phyloP scores from a whole-genome alignment of 1,140 invertebrate species.

The Sarcophaga peregrina region DNA sequence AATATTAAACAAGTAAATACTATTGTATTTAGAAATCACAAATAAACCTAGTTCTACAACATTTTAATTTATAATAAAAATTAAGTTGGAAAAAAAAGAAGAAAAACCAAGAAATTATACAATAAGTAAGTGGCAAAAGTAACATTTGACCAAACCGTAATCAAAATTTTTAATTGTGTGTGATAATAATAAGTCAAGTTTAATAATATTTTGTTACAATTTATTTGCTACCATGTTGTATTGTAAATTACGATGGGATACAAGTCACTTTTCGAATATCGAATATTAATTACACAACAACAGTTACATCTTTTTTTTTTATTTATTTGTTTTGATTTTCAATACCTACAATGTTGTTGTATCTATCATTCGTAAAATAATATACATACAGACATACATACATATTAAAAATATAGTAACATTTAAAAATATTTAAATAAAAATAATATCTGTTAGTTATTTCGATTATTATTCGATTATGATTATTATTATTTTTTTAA shows the following conservation, averaged over 20 bases:
- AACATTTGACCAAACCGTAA: slow-evolving; percentile 12
- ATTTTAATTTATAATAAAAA: too few relatives aligned
- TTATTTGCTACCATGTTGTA: not conserved
- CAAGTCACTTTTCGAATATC: too few relatives aligned
- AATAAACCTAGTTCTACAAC: too few relatives aligned
- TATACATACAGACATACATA: not conserved
- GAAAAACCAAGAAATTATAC: too few relatives aligned
- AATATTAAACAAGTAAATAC: too few relatives aligned
- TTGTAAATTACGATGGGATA: not conserved
- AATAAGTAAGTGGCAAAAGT: too few relatives aligned
- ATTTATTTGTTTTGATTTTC: not conserved
- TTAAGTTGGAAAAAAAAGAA: too few relatives aligned
- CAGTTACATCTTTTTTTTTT: not conserved
- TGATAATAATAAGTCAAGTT: slow-evolving; percentile 28
- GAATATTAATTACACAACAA: not conserved
- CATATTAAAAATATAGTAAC: not conserved
- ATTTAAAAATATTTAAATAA: too few relatives aligned
- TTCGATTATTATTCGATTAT: too few relatives aligned
- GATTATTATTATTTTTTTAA: too few relatives aligned
- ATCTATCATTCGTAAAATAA: not conserved
- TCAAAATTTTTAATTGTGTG: slow-evolving; percentile 38
- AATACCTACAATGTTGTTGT: not conserved
- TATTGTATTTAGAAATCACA: too few relatives aligned
- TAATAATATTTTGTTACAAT: slow-evolving; percentile 2
- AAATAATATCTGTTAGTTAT: too few relatives aligned